Evolutionary conservation across 1,140 invertebrate genomes (phyloP).

Genomic region (Drosophila ironensis): DNA sequence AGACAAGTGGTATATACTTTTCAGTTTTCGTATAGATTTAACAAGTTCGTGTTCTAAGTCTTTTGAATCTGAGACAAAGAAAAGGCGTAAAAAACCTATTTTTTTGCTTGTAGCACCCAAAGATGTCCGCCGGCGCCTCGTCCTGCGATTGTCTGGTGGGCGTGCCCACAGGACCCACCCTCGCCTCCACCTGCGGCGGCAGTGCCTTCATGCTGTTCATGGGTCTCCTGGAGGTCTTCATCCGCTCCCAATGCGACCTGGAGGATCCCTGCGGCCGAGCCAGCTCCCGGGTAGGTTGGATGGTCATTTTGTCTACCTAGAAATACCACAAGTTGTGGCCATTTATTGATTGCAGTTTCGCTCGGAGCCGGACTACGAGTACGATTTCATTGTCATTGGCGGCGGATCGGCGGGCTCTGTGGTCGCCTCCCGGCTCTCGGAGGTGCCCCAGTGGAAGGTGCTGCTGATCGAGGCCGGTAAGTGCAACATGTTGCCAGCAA

Average conservation of each 20-base stretch:
- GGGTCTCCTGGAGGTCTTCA: constrained; percentile 91
- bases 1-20: background rate
- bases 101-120: constrained; percentile 2
- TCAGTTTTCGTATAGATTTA: background rate
- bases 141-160: constrained; percentile 89
- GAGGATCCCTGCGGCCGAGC: constrained; percentile 91
- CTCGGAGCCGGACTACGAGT: constrained; percentile 85
- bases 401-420: constrained; percentile 93
- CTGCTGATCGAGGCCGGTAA: constrained; percentile 91
- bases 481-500: constrained; percentile 59
- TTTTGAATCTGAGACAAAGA: no score
- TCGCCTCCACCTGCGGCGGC: constrained; percentile 91
- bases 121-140: constrained; percentile 71
- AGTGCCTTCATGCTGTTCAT: constrained; percentile 93
- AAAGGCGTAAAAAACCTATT: no score
- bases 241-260: constrained; percentile 91
- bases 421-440: constrained; percentile 90
- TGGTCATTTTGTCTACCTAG: background rate
- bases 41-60: constrained; percentile 51
- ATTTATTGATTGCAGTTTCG: constrained; percentile 82
- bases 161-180: constrained; percentile 87
- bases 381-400: constrained; percentile 94
- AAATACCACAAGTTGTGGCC: background rate
- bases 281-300: constrained; percentile 67
- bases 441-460: constrained; percentile 90